Evolutionary conservation across 2,888 invertebrate species (phyloP), one percentile per base, ranked within the genome.

Genomic region (Branchellion lobata): DNA sequence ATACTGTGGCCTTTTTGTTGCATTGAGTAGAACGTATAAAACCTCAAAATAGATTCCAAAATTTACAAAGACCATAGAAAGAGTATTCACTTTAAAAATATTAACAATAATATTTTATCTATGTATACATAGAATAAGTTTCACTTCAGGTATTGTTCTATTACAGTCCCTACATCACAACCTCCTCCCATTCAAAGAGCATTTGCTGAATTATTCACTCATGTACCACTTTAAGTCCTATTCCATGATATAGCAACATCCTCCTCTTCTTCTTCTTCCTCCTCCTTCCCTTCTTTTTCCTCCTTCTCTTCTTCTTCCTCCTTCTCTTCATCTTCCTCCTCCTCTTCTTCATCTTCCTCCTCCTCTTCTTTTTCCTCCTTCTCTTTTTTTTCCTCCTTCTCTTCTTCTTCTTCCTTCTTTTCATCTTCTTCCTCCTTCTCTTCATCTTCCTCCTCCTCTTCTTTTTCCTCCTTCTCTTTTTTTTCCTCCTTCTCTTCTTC

Each of bases 221-320:
- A n/a, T 36, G n/a, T 31, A 29, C 75, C 33, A 53, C 8, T 53
- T 75, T 75, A 27, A 53, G 34, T 53, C 53, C 29, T 53, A 75
- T 47, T 27, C 33, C 33, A 68, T 68, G 68, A 29, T 33, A 68
- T 68, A n/a, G 34, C 72, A 72, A 72, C 27, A 31, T 33, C 31
- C 21, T 34, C 72, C 11, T 24, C 24, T 11, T 74, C 74, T 8
- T 74, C n/a, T 24, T 74, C 36, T 40, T 40, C 47, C 34, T 74
- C 40, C 21, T 18, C 74, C 3, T 61, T 27, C n/a, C 27, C 61
- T 24, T 61, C 61, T 24, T 61, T 27, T 24, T 1, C 61, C n/a
- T 1, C 61, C n/a, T 61, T 27, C n/a, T 61, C 61, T 24, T 24
- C 61, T 24, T 24, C 61, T 24, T 24, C 21, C 53, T 53, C 18